Base-by-base conservation (phyloP, 2,113 vertebrate genomes). In the Chloebia gouldiae region DNA sequence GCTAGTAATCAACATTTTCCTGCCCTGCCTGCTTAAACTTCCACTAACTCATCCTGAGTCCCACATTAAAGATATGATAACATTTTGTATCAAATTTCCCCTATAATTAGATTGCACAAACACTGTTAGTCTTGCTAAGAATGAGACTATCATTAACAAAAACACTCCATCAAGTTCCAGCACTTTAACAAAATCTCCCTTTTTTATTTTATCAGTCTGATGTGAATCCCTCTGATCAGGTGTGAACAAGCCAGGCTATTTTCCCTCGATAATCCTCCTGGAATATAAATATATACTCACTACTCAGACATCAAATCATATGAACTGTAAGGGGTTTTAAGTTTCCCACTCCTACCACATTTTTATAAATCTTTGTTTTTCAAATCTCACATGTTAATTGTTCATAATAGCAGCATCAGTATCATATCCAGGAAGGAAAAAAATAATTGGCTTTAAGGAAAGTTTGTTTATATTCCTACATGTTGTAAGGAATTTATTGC, bases 111-210 rank as follows among this genome's bases (percentile, higher is more conserved):
- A 49, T 71, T 84, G 54, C 64, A 69, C 44, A 86, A 92, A 86
- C 31, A 75, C 31, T 60, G 11, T 63, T 68, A 60, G 49, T 56
- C 57, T 92, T 88, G 49, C 65, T 88, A 77, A 75, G 82, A 68
- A n/a, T 15, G 42, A 93, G 64, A 40, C 56, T 86, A 68, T 93
- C 90, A 64, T 37, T 94, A 93, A 61, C 69, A 96, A 96, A 96
- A 96, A 96, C 69, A 92, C 51, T 60, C 56, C 49, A 76, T 84
- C 60, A 84, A 42, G 25, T 83, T 88, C 72, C 72, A 77, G 10
- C 3, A 1, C 68, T 95, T 93, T 94, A 94, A 83, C 68, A 84
- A 72, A 40, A 80, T 69, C 17, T 5, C 6, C 8, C 33, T 60
- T 96, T 96, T 88, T 86, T 56, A 54, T 88, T 93, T 90, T 88